These are phyloP conservation scores for Tricholauxania praeusta DNA, from an alignment of 2,888 invertebrate species.

Conservation along the genomic window DNA sequence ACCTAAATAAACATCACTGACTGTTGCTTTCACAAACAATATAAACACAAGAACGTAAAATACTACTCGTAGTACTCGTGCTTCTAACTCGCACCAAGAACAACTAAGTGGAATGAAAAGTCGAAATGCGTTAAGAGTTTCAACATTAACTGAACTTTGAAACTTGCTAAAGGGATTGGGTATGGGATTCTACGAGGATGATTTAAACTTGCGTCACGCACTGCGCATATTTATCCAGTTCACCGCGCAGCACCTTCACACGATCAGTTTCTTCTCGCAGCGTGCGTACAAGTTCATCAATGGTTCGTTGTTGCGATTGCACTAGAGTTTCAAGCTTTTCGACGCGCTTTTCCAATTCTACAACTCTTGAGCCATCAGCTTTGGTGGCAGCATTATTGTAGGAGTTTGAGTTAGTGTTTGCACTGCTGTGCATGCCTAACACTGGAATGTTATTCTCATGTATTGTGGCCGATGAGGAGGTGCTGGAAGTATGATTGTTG, in stretches of 20 bases:
- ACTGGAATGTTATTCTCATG: constrained; percentile 32
- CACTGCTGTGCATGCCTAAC: constrained; percentile 30
- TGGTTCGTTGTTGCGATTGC: constrained; percentile 69
- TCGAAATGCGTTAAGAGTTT: neutral
- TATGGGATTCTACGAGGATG: constrained; percentile 8
- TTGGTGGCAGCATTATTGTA: constrained; percentile 23
- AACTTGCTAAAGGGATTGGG: constrained; percentile 18
- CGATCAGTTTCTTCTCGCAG: constrained; percentile 75
- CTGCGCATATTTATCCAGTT: constrained; percentile 78
- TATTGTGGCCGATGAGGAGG: constrained; percentile 36
- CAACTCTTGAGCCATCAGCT: constrained; percentile 52
- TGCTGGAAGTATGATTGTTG: constrained; percentile 24
- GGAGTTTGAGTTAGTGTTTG: neutral
- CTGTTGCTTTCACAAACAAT: neutral
- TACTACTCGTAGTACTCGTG: too few relatives aligned
- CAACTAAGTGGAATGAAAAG: constrained; percentile 17
- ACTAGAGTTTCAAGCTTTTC: constrained; percentile 63
- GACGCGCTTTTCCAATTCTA: constrained; percentile 63
- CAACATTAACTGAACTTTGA: neutral
- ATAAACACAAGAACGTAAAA: constrained; percentile 7
- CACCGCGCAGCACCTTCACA: constrained; percentile 74
- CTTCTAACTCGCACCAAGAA: neutral
- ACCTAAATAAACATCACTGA: constrained; percentile 3
- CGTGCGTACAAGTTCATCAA: constrained; percentile 75
- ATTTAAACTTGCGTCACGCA: constrained; percentile 79